Percentiles rank a stretch among this genome's conserved stretches.
phyloP scores from a whole-genome alignment of 2,113 vertebrate genomes.

The Seriola rivoliana region DNA sequence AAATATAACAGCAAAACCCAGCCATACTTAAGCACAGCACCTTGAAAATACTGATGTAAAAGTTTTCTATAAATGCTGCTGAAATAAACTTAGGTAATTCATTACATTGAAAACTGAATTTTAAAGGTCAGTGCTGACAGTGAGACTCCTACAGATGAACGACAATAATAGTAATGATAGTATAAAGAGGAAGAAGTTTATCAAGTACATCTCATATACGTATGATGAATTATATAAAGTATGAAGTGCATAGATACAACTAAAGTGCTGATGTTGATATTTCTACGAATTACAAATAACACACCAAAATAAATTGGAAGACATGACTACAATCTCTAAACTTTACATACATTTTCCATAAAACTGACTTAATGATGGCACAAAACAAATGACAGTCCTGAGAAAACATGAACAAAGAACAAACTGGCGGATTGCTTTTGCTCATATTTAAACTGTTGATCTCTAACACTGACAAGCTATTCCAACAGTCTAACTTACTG shows the following conservation, averaged over 20 bases:
- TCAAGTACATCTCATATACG: neutral
- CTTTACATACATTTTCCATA: neutral
- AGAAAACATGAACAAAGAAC: neutral
- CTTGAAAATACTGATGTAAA: neutral
- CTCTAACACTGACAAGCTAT: neutral
- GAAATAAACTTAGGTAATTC: neutral
- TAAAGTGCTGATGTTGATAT: conserved; percentile 5
- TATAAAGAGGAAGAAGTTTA: too few relatives aligned
- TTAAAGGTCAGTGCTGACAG: neutral
- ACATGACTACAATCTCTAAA: neutral
- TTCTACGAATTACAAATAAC: neutral
- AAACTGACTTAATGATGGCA: neutral
- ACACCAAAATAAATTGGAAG: neutral
- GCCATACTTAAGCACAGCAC: neutral
- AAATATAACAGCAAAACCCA: neutral
- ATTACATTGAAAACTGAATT: neutral
- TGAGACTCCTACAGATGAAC: neutral
- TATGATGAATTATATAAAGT: neutral
- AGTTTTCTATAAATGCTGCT: conserved; percentile 1
- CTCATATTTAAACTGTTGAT: neutral
- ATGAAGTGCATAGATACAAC: neutral
- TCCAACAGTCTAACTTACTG: neutral
- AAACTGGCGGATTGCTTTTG: too few relatives aligned
- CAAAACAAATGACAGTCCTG: neutral
- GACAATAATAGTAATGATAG: too few relatives aligned